Conservation (phyloP, 2,888 invertebrate species). For the Malthinus seriepunctatus region DNA sequence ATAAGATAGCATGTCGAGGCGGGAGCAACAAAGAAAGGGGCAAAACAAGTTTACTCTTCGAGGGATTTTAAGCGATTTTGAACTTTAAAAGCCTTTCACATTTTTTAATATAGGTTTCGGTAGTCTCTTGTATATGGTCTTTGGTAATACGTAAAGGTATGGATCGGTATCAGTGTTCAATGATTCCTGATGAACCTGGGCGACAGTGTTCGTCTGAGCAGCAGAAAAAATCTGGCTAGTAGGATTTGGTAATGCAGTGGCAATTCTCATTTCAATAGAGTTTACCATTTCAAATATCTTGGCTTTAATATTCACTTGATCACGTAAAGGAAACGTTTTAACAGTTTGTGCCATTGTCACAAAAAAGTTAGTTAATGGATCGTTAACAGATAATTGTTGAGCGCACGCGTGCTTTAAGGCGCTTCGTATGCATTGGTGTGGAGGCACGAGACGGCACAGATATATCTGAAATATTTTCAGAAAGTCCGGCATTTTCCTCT, state of each 20-base stretch:
- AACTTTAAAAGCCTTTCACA: no score
- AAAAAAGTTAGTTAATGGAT: constrained; percentile 5
- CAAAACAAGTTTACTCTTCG: no score
- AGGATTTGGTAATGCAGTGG: not conserved
- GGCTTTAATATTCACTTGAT: constrained; percentile 5
- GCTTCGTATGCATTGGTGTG: not conserved
- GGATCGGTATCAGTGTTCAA: no score
- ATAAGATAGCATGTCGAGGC: no score
- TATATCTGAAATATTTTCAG: not conserved
- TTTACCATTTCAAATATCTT: constrained; percentile 11
- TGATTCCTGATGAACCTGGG: not conserved
- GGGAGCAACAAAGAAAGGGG: no score
- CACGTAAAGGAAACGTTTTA: not conserved
- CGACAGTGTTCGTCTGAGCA: not conserved
- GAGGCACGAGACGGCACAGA: not conserved
- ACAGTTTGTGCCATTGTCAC: constrained; percentile 4
- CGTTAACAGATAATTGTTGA: not conserved
- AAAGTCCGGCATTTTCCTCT: not conserved
- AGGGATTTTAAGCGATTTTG: no score
- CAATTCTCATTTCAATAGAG: constrained; percentile 3
- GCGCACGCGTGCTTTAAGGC: not conserved
- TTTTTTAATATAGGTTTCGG: no score
- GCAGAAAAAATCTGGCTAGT: not conserved
- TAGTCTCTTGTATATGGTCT: no score
- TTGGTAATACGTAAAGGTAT: no score